Base-by-base conservation (phyloP, 1,140 invertebrate genomes). In the Drosophila jambulina region DNA sequence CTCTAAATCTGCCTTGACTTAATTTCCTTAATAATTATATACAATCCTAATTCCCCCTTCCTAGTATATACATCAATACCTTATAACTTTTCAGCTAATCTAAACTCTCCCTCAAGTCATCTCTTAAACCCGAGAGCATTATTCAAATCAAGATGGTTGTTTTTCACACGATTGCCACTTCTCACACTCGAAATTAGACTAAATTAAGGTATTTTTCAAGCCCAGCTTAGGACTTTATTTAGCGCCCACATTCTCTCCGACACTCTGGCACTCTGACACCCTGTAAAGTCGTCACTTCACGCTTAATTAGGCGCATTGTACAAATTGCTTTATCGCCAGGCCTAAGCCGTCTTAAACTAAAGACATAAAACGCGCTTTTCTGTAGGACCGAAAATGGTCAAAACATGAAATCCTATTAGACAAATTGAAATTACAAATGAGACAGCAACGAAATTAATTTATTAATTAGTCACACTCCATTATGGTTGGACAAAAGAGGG, bases 371-470 rank as follows among this genome's bases (percentile, higher is more conserved):
- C 46, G 36, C 29, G 69, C 53, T 60, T 59, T 38, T n/a, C 29
- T 23, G 56, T 60, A 40, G 42, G 76, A 46, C 69, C 85, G 46
- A 81, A 90, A 81, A 90, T 88, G 85, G 85, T 88, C 85, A 88
- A 90, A 88, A 88, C 85, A 88, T 88, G 81, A 88, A 88, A 88
- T 88, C 85, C 85, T 88, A 88, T 88, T 88, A 88, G 85, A 88
- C 85, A 88, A 88, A 88, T 88, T 88, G 85, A 90, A 88, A 88
- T 88, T 88, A 88, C 85, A 88, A 88, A 90, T 88, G 85, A 88
- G 85, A 84, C 85, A 88, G 81, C 85, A 59, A 76, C 84, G 75
- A 88, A 90, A 88, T 88, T 90, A 90, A 88, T 84, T 88, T 88
- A 88, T 88, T 88, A 88, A 88, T 88, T 88, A 88, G 85, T 88